A percentile compares a stretch with the other conserved stretches of the same genome.
Evolutionary conservation across 2,888 invertebrate genomes (phyloP).

Genomic region (Noctua janthe): DNA sequence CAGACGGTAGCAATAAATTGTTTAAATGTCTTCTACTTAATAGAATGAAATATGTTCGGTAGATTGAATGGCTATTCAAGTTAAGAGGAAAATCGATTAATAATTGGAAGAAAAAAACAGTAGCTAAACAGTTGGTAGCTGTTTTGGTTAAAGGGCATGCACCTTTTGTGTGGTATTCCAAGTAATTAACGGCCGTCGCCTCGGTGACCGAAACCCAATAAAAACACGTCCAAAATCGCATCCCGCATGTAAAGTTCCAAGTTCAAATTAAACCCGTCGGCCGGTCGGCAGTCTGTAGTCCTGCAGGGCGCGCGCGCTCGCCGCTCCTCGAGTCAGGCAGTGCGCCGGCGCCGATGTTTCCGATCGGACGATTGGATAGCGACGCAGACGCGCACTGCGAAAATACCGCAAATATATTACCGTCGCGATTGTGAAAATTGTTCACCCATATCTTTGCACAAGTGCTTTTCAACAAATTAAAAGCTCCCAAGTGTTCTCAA

Average conservation of each 20-base stretch:
- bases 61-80: constrained; percentile 41
- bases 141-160: constrained; percentile 76
- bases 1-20: constrained; percentile 52
- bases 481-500: constrained; percentile 41
- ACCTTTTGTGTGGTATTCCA: constrained; percentile 78
- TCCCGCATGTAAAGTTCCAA: constrained; percentile 81
- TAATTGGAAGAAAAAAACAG: constrained; percentile 12
- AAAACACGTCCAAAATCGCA: constrained; percentile 82
- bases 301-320: constrained; percentile 67
- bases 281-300: constrained; percentile 64
- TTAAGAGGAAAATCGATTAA: constrained; percentile 27
- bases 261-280: constrained; percentile 83
- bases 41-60: constrained; percentile 38
- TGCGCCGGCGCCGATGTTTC: constrained; percentile 84
- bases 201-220: constrained; percentile 79
- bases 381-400: constrained; percentile 75
- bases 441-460: constrained; percentile 64
- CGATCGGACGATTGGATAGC: constrained; percentile 83
- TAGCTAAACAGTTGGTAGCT: constrained; percentile 33
- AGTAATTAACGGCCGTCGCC: constrained; percentile 79
- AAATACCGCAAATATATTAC: constrained; percentile 72
- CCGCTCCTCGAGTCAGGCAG: constrained; percentile 71
- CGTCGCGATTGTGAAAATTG: constrained; percentile 66
- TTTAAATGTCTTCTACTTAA: constrained; percentile 40
- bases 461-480: constrained; percentile 62